phyloP scores from a whole-genome alignment of 2,113 vertebrate species.

The Dendrocopos noguchii region DNA sequence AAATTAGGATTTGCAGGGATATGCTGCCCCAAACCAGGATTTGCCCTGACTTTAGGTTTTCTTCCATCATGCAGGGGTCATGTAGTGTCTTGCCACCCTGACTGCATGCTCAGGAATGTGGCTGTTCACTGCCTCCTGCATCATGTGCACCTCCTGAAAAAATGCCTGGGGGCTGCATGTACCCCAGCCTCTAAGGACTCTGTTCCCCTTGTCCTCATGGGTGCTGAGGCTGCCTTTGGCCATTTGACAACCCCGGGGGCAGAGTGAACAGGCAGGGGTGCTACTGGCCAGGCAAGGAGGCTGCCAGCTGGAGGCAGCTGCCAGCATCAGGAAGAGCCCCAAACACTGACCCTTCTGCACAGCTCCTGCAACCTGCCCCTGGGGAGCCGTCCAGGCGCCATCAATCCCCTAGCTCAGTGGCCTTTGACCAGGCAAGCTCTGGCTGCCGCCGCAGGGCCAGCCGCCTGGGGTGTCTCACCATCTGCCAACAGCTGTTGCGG shows the following conservation, averaged over 20 bases:
- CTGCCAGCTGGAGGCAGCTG: conserved; percentile 26
- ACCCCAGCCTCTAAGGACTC: neutral
- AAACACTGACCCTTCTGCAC: neutral
- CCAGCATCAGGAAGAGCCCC: neutral
- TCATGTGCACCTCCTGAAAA: neutral
- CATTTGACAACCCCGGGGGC: accelerated
- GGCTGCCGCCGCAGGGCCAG: neutral
- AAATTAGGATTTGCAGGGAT: neutral
- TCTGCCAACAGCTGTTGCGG: conserved; percentile 39
- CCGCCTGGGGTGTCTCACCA: conserved; percentile 1
- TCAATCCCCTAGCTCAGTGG: neutral
- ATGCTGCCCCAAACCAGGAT: neutral
- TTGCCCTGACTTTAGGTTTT: neutral
- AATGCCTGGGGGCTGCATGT: neutral
- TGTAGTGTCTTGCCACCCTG: neutral
- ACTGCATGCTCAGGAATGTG: accelerated
- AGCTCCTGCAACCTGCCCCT: neutral
- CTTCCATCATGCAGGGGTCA: neutral
- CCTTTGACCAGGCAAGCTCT: conserved; percentile 24
- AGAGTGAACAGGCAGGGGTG: neutral
- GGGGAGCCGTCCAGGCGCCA: neutral
- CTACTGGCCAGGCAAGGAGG: neutral
- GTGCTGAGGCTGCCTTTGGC: neutral
- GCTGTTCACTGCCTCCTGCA: neutral
- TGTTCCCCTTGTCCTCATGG: neutral